phyloP scores from a whole-genome alignment of 1,140 invertebrate genomes.

The Augochlora pura region DNA sequence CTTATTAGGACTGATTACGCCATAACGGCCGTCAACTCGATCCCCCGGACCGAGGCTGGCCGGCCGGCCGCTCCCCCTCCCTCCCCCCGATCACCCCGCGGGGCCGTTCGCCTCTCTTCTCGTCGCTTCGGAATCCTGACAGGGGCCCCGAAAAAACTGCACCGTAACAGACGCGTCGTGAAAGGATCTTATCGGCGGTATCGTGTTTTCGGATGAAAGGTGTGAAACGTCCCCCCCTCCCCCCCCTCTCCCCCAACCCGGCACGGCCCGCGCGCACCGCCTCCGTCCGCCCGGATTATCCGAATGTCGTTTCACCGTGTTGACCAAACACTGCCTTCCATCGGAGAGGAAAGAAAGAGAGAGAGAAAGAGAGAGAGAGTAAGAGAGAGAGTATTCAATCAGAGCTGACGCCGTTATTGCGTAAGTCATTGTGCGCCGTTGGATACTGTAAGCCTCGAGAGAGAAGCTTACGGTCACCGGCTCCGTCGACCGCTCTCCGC shows the following conservation, averaged over 20 bases:
- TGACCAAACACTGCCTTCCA: not conserved
- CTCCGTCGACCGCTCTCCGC: no score
- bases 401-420: not conserved
- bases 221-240: conserved; percentile 41
- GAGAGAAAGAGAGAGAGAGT: no score
- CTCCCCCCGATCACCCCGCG: no score
- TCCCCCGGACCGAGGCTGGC: not conserved
- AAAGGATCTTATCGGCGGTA: conserved; percentile 43
- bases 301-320: not conserved
- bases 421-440: not conserved
- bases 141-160: conserved; percentile 38
- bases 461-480: no score
- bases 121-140: conserved; percentile 46
- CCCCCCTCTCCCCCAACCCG: no score
- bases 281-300: not conserved
- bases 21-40: conserved; percentile 56
- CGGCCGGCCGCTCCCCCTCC: no score
- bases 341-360: no score
- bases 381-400: not conserved
- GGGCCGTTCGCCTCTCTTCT: no score
- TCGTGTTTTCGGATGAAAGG: conserved; percentile 53
- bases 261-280: not conserved
- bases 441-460: no score
- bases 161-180: conserved; percentile 36
- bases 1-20: conserved; percentile 63